Percentiles rank a stretch among this genome's conserved stretches.
Evolutionary conservation across 2,113 vertebrate species (phyloP).

Genomic region (Xenopus laevis): DNA sequence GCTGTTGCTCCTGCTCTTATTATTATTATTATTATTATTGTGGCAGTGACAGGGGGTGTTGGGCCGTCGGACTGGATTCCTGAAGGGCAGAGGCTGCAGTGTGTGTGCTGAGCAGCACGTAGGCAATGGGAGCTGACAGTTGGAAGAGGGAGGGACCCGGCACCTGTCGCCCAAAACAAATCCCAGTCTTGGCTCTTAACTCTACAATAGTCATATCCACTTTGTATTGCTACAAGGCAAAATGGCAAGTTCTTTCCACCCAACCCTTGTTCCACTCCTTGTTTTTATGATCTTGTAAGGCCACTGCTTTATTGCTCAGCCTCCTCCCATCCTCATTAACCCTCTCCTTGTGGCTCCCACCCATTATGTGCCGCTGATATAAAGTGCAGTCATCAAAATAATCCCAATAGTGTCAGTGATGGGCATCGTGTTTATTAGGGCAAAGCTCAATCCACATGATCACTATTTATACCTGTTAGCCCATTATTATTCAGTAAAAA

Average conservation of each 20-base stretch:
- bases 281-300: too few relatives aligned
- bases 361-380: too few relatives aligned
- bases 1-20: too few relatives aligned
- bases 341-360: too few relatives aligned
- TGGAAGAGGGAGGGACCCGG: neutral
- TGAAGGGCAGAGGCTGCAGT: constrained; percentile 4
- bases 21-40: neutral
- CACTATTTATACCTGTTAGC: too few relatives aligned
- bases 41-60: neutral
- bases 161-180: neutral
- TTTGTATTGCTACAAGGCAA: constrained; percentile 10
- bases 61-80: constrained; percentile 25
- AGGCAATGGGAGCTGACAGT: neutral
- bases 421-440: too few relatives aligned
- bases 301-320: neutral
- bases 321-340: too few relatives aligned
- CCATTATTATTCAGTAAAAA: too few relatives aligned
- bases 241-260: neutral
- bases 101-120: constrained; percentile 16
- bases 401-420: too few relatives aligned
- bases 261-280: constrained; percentile 9
- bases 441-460: too few relatives aligned
- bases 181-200: neutral
- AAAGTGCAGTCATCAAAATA: too few relatives aligned
- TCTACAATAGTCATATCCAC: neutral